Percentiles rank a stretch among this genome's conserved stretches.
Conservation (phyloP, 1,140 invertebrate genomes). For the Caerostris extrusa region DNA sequence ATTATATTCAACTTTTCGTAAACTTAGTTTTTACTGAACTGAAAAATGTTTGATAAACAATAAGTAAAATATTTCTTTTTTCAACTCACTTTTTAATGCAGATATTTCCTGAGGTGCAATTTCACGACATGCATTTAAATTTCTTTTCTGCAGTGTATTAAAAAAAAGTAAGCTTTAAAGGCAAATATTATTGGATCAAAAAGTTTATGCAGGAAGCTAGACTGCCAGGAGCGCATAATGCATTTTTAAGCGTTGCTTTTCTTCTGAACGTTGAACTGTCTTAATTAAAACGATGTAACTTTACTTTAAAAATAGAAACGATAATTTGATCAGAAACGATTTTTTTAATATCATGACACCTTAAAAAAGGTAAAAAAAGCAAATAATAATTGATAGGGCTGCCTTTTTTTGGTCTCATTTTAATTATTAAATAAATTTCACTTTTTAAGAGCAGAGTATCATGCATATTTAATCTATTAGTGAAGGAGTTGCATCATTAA, state of each 20-base stretch:
- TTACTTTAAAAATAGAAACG: constrained; percentile 52
- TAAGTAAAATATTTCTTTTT: constrained; percentile 19
- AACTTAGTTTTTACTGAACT: neutral
- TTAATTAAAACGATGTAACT: constrained; percentile 65
- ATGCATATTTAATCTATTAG: neutral
- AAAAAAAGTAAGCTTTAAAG: constrained; percentile 23
- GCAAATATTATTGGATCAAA: constrained; percentile 61
- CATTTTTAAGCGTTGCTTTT: neutral
- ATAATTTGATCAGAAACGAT: constrained; percentile 58
- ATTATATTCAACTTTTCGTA: neutral
- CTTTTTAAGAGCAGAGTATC: neutral
- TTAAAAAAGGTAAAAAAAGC: neutral
- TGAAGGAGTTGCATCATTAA: neutral
- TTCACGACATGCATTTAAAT: constrained; percentile 60
- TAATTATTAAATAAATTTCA: constrained; percentile 44
- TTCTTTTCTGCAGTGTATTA: neutral
- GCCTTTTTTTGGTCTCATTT: neutral
- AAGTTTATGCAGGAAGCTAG: constrained; percentile 12
- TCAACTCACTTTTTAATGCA: neutral
- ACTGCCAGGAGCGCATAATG: constrained; percentile 48
- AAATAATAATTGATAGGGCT: constrained; percentile 45
- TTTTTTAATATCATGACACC: constrained; percentile 56
- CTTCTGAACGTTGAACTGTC: neutral
- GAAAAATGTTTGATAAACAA: constrained; percentile 36
- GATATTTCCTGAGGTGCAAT: neutral